Conservation (phyloP, 2,113 vertebrate genomes). For the Gymnobelideus leadbeateri region DNA sequence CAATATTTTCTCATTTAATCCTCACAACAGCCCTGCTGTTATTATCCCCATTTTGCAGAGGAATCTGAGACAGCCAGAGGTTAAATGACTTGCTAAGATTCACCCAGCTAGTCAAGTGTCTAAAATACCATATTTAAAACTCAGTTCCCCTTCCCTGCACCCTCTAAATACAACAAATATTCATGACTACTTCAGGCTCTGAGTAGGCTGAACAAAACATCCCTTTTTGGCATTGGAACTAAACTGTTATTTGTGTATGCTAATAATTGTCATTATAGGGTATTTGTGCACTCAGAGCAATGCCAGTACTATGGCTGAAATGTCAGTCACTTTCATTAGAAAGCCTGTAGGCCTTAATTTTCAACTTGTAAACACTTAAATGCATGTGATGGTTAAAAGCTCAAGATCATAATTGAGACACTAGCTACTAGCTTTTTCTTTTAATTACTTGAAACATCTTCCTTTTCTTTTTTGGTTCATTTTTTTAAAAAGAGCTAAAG, state of each 20-base stretch:
- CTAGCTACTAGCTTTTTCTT: not conserved
- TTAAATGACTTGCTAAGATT: not conserved
- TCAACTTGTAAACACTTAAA: not conserved
- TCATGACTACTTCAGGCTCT: not conserved
- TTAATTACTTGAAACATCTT: slow-evolving; percentile 2
- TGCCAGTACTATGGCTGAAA: not conserved
- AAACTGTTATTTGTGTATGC: slow-evolving; percentile 17
- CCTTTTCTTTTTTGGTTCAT: not conserved
- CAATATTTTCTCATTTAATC: not conserved
- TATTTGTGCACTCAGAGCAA: not conserved
- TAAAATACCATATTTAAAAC: not conserved
- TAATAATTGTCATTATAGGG: slow-evolving; percentile 6
- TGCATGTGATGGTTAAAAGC: not conserved
- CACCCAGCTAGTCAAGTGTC: not conserved
- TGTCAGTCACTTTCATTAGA: not conserved
- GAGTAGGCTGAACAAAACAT: not conserved
- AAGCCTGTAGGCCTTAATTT: not conserved
- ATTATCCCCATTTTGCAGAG: not conserved
- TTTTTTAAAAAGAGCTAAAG: not conserved
- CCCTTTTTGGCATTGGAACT: not conserved
- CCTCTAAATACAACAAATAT: not conserved
- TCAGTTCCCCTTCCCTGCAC: not conserved
- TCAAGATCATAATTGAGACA: not conserved
- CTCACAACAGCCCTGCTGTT: not conserved
- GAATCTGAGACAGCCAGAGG: not conserved